phyloP scores from a whole-genome alignment of 1,140 invertebrate species.

The Doryteuthis pealeii region DNA sequence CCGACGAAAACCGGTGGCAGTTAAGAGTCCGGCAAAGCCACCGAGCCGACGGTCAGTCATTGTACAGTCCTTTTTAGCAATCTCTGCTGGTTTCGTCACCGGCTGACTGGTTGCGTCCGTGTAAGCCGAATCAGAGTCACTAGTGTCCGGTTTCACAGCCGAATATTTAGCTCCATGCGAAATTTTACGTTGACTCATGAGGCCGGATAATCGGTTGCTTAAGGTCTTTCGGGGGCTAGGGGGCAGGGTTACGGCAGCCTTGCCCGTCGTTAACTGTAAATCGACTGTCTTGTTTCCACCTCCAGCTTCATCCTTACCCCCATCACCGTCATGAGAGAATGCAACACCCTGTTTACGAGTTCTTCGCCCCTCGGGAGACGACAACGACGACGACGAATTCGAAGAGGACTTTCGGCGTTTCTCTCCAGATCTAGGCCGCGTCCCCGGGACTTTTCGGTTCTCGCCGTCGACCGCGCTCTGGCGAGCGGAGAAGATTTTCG shows the following conservation, averaged over 20 bases:
- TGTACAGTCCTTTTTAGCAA: not conserved
- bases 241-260: not conserved
- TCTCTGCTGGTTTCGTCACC: not conserved
- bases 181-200: not conserved
- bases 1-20: not conserved
- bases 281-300: not conserved
- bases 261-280: not conserved
- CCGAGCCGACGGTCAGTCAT: not conserved
- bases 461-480: too few relatives aligned
- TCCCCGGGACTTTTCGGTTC: too few relatives aligned
- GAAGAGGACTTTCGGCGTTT: too few relatives aligned
- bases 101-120: not conserved
- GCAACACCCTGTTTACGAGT: too few relatives aligned
- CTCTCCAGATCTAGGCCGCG: too few relatives aligned
- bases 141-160: not conserved
- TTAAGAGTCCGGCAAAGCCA: not conserved
- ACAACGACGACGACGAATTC: not conserved
- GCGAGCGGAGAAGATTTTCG: not conserved
- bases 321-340: too few relatives aligned
- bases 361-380: not conserved
- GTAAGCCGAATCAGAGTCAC: not conserved
- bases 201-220: not conserved
- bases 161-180: not conserved
- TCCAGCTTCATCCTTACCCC: not conserved
- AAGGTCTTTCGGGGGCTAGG: not conserved